A percentile compares a stretch with the other conserved stretches of the same genome.
phyloP scores from a whole-genome alignment of 2,113 vertebrate species.

The Aldabrachelys gigantea region DNA sequence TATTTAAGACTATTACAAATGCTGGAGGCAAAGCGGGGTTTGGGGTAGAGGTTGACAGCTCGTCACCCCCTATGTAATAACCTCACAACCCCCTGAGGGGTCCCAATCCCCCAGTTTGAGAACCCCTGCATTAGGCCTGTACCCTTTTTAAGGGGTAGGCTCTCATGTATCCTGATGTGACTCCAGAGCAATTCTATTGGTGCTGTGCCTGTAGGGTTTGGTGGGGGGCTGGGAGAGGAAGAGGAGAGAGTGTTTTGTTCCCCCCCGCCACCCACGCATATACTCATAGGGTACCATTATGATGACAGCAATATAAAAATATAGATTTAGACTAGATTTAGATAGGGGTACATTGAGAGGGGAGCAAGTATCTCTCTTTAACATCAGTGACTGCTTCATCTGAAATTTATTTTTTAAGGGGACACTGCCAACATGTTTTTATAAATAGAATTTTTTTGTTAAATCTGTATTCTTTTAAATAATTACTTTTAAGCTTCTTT shows the following conservation, averaged over 20 bases:
- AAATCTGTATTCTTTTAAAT: not conserved
- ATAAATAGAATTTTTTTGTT: not conserved
- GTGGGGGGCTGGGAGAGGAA: not conserved
- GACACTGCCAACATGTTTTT: not conserved
- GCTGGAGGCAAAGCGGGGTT: too few relatives aligned
- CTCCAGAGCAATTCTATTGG: not conserved
- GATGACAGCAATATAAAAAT: not conserved
- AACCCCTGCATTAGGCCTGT: not conserved
- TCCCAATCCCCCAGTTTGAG: too few relatives aligned
- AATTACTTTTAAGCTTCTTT: not conserved
- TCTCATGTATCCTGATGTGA: not conserved
- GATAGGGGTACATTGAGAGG: not conserved
- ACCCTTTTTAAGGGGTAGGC: not conserved
- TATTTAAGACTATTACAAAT: too few relatives aligned
- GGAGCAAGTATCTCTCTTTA: not conserved
- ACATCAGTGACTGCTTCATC: not conserved
- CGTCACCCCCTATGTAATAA: too few relatives aligned
- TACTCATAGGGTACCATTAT: not conserved
- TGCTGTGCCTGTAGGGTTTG: not conserved
- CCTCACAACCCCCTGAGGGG: too few relatives aligned
- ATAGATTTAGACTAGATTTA: not conserved
- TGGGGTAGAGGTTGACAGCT: too few relatives aligned
- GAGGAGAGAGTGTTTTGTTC: not conserved
- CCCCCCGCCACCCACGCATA: not conserved
- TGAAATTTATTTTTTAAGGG: not conserved